These are phyloP conservation scores for Chelon auratus DNA, from an alignment of 2,797 vertebrate genomes.

Conservation along the genomic window DNA sequence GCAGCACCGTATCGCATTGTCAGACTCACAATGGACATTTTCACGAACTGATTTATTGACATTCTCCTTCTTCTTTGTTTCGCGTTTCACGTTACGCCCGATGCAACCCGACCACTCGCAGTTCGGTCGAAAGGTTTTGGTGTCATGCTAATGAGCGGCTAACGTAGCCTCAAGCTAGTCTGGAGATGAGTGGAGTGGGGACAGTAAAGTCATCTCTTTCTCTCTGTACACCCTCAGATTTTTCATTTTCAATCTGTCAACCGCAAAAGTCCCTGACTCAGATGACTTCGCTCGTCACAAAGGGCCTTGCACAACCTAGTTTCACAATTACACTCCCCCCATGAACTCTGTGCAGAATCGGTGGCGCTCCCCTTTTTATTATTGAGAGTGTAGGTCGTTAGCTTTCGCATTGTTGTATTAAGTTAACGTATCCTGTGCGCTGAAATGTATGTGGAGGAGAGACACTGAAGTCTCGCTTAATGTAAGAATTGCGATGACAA, in stretches of 20 bases:
- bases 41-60: no score
- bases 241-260: slow-evolving; percentile 14
- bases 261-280: slow-evolving; percentile 33
- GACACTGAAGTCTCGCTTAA: neutral
- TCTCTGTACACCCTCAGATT: slow-evolving; percentile 15
- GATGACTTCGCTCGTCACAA: neutral
- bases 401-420: no score
- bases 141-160: neutral
- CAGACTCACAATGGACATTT: no score
- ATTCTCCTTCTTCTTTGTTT: no score
- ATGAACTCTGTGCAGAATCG: no score
- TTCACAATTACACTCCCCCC: no score
- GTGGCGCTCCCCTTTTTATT: no score
- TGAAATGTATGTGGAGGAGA: no score
- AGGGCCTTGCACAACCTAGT: neutral
- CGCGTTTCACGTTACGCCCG: no score
- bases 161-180: neutral
- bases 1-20: no score
- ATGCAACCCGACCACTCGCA: neutral
- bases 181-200: neutral
- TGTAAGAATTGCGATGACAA: slow-evolving; percentile 4
- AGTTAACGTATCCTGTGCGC: no score
- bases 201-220: neutral
- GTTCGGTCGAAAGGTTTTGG: neutral
- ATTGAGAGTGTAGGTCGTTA: no score